Evolutionary conservation across 2,113 vertebrate species (phyloP), one percentile per base, ranked within the genome.

Genomic region (Sporophila hypoxantha): DNA sequence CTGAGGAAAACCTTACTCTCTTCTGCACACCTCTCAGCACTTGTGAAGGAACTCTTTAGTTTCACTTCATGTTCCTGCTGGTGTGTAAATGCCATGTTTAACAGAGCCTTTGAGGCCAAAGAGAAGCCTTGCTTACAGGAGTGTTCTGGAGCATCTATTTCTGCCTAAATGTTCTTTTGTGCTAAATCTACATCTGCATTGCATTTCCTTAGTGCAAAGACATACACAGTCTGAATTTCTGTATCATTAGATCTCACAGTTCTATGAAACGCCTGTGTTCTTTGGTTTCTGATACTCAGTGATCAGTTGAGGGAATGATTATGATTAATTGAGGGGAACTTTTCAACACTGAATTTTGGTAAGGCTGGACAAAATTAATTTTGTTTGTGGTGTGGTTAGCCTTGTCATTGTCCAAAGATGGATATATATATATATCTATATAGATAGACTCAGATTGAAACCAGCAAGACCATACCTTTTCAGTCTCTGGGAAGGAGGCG

Each of bases 1-100:
- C 42, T 2, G 10, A 49, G 42, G 42, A 42, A 61, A 44, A 61
- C 44, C 30, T 69, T 12, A 6, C 25, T 73, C 9, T n/a, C 6
- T 59, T 37, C n/a, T 56, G 12, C 30, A 16, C 15, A 29, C 8
- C 29, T 47, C 46, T 46, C 15, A 30, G 10, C 2, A 1, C 15
- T 80, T 68, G 19, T 65, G 36, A 46, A 42, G 36, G 70, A 10
- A 3, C 23, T 20, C 20, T 23, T 65, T 14, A 12, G 9, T 30
- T 36, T 65, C 14, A 9, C 29, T 59, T 76, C 26, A 19, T 36
- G 50, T 59, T 46, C 10, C 30, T 57, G 0, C 9, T 76, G 3
- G 1, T 37, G 17, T 42, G 27, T 46, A 3, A 2, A 1, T 64
- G 34, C 12, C 3, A 1, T n/a, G 53, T 78, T 61, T 34, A 36